Conservation (phyloP, 2,888 invertebrate species). For the Monochamus alternatus region DNA sequence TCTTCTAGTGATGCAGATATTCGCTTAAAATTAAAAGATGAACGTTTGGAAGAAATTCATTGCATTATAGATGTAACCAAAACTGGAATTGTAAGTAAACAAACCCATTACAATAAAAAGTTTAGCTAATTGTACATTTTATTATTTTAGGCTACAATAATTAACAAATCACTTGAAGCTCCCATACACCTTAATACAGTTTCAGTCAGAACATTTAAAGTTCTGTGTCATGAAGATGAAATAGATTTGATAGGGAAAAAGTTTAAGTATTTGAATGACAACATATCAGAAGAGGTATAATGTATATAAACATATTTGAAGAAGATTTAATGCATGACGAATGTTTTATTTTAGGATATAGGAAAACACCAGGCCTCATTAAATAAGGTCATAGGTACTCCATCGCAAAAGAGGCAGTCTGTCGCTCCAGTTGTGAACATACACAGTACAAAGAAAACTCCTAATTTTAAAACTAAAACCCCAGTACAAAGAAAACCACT, state of each 20-base stretch:
- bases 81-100: conserved; percentile 54
- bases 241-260: conserved; percentile 60
- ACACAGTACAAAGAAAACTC: conserved; percentile 16
- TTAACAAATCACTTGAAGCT: conserved; percentile 68
- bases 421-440: background rate
- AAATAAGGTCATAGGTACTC: background rate
- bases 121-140: background rate
- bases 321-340: background rate
- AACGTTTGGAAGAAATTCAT: conserved; percentile 45
- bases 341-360: conserved; percentile 19
- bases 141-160: conserved; percentile 69
- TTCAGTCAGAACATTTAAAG: conserved; percentile 63
- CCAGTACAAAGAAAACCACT: conserved; percentile 1
- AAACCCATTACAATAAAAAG: background rate
- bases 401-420: conserved; percentile 21
- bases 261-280: conserved; percentile 54
- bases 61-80: conserved; percentile 50
- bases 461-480: conserved; percentile 19
- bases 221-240: conserved; percentile 71
- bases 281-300: conserved; percentile 33
- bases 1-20: conserved; percentile 50
- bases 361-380: conserved; percentile 7
- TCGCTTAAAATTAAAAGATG: conserved; percentile 50
- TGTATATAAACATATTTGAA: background rate
- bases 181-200: conserved; percentile 71